A percentile compares a stretch with the other conserved stretches of the same genome.
phyloP scores from a whole-genome alignment of 2,797 vertebrate genomes.

The Urosaurus nigricauda region DNA sequence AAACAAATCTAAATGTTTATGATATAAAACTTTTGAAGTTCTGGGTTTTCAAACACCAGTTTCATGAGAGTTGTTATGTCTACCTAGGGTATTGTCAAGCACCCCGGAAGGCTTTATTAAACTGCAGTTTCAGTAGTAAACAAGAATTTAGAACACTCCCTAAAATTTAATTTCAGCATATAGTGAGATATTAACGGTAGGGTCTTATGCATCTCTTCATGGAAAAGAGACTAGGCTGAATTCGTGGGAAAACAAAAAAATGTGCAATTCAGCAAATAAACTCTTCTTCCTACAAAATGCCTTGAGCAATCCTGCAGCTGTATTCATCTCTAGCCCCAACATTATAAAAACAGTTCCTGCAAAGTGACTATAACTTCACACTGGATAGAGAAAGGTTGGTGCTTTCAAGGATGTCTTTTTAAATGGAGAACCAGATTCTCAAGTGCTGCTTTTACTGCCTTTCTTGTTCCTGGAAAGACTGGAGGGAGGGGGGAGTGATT shows the following conservation, averaged over 20 bases:
- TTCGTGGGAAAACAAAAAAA: not conserved
- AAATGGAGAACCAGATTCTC: too few relatives aligned
- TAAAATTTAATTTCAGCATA: constrained; percentile 8
- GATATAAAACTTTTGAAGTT: constrained; percentile 27
- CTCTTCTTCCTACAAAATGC: not conserved
- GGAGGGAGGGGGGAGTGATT: too few relatives aligned
- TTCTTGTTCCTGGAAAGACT: too few relatives aligned
- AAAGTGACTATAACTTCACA: too few relatives aligned
- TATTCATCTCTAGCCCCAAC: too few relatives aligned
- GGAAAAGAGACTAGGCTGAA: not conserved
- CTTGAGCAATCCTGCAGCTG: not conserved
- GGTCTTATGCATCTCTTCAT: not conserved
- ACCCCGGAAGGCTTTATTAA: constrained; percentile 27
- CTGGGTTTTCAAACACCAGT: not conserved
- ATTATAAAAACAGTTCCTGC: too few relatives aligned
- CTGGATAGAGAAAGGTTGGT: too few relatives aligned
- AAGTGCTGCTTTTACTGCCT: too few relatives aligned
- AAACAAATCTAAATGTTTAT: constrained; percentile 27
- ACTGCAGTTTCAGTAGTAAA: constrained; percentile 18
- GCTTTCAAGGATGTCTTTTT: too few relatives aligned
- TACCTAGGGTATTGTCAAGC: not conserved
- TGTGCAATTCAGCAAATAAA: not conserved
- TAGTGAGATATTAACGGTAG: not conserved
- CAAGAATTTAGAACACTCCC: constrained; percentile 1
- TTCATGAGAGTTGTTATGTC: constrained; percentile 10